phyloP scores from a whole-genome alignment of 64 coral and sea anemone species.

The Porites australiensis region DNA sequence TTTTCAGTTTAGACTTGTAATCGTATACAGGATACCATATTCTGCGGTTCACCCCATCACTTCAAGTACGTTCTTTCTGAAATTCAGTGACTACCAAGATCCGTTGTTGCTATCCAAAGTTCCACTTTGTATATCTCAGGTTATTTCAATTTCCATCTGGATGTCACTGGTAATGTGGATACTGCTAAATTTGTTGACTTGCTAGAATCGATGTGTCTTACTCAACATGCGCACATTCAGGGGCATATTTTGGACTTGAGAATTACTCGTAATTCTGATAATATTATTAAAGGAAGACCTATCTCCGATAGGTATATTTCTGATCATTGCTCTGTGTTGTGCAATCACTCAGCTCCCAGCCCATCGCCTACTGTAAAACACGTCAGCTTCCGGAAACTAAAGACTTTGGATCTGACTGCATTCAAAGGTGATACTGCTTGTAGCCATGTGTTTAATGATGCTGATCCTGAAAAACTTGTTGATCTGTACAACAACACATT shows the following conservation, averaged over 20 bases:
- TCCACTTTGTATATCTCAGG: neutral
- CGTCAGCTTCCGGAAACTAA: no score
- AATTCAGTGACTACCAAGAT: neutral
- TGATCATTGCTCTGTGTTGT: no score
- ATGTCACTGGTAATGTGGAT: neutral
- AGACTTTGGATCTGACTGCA: no score
- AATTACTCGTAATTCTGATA: neutral
- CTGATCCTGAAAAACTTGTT: constrained; percentile 3
- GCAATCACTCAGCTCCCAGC: no score
- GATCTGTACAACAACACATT: neutral
- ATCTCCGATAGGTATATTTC: no score
- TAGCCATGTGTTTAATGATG: no score
- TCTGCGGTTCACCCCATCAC: neutral
- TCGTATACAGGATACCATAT: neutral
- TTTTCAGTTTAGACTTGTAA: neutral
- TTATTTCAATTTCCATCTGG: neutral
- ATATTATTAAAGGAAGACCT: no score
- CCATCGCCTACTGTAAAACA: no score
- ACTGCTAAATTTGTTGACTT: neutral
- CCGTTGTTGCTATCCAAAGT: neutral
- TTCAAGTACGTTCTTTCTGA: neutral
- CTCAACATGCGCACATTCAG: neutral
- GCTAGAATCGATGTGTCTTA: neutral
- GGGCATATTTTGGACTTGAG: neutral
- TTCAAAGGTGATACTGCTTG: no score